phyloP scores from a whole-genome alignment of 2,113 vertebrate genomes.

The Bujurquina vittata region DNA sequence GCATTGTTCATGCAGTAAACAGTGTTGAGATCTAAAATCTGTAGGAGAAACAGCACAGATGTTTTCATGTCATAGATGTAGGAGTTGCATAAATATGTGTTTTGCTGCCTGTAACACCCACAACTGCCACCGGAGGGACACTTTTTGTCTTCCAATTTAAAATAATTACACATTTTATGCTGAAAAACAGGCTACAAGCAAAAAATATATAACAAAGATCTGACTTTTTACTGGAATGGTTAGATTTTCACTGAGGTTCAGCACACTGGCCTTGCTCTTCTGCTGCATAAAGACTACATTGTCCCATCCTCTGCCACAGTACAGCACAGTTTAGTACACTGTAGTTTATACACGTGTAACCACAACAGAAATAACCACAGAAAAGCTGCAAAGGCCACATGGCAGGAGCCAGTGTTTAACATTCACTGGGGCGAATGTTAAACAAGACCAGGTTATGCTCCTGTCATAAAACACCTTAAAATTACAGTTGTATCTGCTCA shows the following conservation, averaged over 20 bases:
- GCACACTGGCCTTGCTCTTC: constrained; percentile 10
- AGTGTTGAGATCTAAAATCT: constrained; percentile 28
- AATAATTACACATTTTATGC: neutral
- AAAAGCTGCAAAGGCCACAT: neutral
- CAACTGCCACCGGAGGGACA: neutral
- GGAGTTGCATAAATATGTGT: neutral
- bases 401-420: too few species aligned
- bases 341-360: neutral
- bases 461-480: neutral
- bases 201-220: neutral
- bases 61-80: neutral
- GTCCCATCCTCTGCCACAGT: constrained; percentile 4
- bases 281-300: constrained; percentile 20
- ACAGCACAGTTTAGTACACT: neutral
- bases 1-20: neutral
- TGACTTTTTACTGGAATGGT: neutral
- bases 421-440: neutral
- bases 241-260: neutral
- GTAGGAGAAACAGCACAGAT: neutral
- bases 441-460: neutral
- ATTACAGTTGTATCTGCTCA: too few species aligned
- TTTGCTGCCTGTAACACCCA: neutral
- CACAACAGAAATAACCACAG: neutral
- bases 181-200: neutral
- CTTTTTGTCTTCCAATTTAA: neutral